Conservation (phyloP, 2,888 invertebrate species). For the Sipha maydis region DNA sequence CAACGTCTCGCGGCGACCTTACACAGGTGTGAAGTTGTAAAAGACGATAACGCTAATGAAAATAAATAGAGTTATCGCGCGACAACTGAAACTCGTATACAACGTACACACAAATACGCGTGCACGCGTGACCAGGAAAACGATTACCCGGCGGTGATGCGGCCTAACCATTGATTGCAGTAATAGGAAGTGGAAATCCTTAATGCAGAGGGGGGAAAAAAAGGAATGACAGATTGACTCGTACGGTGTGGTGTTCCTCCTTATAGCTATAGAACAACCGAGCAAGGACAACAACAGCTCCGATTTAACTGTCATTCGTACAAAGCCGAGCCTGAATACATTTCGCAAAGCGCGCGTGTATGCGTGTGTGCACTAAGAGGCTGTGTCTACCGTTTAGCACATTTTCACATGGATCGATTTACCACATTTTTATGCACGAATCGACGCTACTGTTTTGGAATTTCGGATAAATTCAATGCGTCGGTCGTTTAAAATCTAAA, state of each 20-base stretch:
- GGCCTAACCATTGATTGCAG: background rate
- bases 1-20: conserved; percentile 24
- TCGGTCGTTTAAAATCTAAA: background rate
- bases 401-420: conserved; percentile 7
- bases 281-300: conserved; percentile 38
- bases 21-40: conserved; percentile 56
- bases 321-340: conserved; percentile 14
- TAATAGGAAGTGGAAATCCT: conserved; percentile 20
- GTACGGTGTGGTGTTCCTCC: conserved; percentile 14
- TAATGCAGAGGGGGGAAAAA: conserved; percentile 22
- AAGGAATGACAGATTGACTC: conserved; percentile 48
- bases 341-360: background rate
- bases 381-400: background rate
- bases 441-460: background rate
- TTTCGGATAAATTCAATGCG: background rate
- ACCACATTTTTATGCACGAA: conserved; percentile 29
- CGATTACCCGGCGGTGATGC: conserved; percentile 15
- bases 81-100: conserved; percentile 13
- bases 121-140: conserved; percentile 36
- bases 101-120: background rate
- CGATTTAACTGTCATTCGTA: conserved; percentile 36
- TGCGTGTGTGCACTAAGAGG: background rate
- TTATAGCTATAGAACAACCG: conserved; percentile 1
- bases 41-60: conserved; percentile 51
- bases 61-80: conserved; percentile 49